Evolutionary conservation across 2,888 invertebrate species (phyloP).

Genomic region (Patella depressa): DNA sequence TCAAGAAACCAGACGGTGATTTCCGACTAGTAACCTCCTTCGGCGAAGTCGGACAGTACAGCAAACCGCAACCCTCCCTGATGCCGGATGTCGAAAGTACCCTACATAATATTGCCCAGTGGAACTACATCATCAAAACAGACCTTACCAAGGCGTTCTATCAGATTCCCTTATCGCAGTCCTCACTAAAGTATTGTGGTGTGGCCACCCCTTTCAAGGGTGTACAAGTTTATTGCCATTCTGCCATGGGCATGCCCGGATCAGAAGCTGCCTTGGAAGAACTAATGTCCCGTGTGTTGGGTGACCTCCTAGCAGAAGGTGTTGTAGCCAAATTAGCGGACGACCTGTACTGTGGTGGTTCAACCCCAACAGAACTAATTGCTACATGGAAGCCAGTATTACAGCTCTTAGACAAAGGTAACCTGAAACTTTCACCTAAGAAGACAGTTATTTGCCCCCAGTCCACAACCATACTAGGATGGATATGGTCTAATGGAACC

Average conservation of each 20-base stretch:
- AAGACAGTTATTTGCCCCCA: constrained; percentile 37
- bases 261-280: constrained; percentile 49
- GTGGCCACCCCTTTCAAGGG: constrained; percentile 46
- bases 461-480: constrained; percentile 30
- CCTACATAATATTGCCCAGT: constrained; percentile 30
- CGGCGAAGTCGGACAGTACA: constrained; percentile 21
- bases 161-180: constrained; percentile 41
- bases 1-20: constrained; percentile 12
- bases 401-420: constrained; percentile 15
- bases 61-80: constrained; percentile 30
- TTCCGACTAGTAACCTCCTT: constrained; percentile 38
- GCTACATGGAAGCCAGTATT: constrained; percentile 26
- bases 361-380: constrained; percentile 4
- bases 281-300: constrained; percentile 15
- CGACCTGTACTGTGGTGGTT: too few species aligned
- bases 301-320: constrained; percentile 32
- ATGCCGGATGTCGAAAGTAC: constrained; percentile 36
- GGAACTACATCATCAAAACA: constrained; percentile 39
- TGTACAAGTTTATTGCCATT: constrained; percentile 35
- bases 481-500: not conserved
- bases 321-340: constrained; percentile 33
- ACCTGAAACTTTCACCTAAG: constrained; percentile 23
- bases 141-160: constrained; percentile 44
- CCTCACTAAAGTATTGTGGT: constrained; percentile 48
- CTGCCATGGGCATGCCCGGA: constrained; percentile 43